A percentile compares a stretch with the other conserved stretches of the same genome.
Evolutionary conservation across 2,797 vertebrate genomes (phyloP).

Genomic region (Sebastes variabilis): DNA sequence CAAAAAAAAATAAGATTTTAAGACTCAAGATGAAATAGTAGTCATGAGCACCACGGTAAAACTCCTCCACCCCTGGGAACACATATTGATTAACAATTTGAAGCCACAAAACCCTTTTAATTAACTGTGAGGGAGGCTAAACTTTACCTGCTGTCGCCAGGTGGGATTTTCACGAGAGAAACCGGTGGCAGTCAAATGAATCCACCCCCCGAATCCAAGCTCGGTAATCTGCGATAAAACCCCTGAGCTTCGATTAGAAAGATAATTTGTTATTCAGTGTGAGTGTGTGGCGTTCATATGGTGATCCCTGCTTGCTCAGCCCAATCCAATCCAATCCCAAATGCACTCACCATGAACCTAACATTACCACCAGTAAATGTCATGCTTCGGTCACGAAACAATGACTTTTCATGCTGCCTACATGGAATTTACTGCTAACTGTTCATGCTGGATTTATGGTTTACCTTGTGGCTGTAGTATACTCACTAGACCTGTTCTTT

Average conservation of each 20-base stretch:
- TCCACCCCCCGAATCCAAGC: background rate
- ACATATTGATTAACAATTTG: background rate
- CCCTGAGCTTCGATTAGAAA: background rate
- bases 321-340: constrained; percentile 32
- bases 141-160: constrained; percentile 10
- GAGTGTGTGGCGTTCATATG: background rate
- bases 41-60: background rate
- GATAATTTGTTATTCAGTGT: constrained; percentile 20
- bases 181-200: background rate
- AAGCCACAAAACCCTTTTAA: background rate
- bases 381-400: constrained; percentile 8
- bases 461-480: constrained; percentile 7
- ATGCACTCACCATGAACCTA: background rate
- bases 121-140: background rate
- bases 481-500: background rate
- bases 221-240: constrained; percentile 11
- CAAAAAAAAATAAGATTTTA: background rate
- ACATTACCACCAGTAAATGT: constrained; percentile 30
- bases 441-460: constrained; percentile 21
- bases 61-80: background rate
- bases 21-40: background rate
- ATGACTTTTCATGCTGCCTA: constrained; percentile 25
- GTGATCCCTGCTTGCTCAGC: background rate
- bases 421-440: background rate
- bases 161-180: constrained; percentile 31